Conservation (phyloP, 2,113 vertebrate species). For the Dasypus novemcinctus region DNA sequence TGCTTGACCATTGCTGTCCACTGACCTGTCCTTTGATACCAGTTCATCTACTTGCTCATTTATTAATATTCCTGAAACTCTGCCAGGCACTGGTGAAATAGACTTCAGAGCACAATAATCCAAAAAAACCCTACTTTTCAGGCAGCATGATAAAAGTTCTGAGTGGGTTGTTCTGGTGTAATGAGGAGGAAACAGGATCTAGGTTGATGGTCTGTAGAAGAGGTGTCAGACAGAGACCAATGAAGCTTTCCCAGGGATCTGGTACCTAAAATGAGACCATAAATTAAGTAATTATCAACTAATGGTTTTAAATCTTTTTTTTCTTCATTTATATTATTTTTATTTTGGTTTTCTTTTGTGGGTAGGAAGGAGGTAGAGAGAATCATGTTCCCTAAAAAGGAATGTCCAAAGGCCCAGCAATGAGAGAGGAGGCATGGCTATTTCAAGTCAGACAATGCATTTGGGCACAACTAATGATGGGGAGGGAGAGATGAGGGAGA, state of each 20-base stretch:
- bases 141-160: not conserved
- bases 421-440: not conserved
- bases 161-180: not conserved
- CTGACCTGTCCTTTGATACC: not conserved
- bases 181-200: no score
- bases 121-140: no score
- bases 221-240: not conserved
- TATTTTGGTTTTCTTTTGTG: not conserved
- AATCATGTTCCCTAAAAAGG: not conserved
- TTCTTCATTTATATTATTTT: not conserved
- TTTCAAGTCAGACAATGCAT: no score
- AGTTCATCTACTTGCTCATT: not conserved
- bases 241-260: not conserved
- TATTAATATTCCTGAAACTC: no score
- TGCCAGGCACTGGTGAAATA: not conserved
- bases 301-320: not conserved
- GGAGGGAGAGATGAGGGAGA: no score
- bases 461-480: not conserved
- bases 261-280: not conserved
- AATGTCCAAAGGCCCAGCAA: rapidly evolving
- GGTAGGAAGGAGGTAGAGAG: not conserved
- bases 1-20: not conserved
- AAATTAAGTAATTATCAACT: not conserved
- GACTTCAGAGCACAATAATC: not conserved
- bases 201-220: not conserved